These are phyloP conservation scores for Galagoides demidoff DNA, from an alignment of 2,797 vertebrate genomes.

Conservation along the genomic window DNA sequence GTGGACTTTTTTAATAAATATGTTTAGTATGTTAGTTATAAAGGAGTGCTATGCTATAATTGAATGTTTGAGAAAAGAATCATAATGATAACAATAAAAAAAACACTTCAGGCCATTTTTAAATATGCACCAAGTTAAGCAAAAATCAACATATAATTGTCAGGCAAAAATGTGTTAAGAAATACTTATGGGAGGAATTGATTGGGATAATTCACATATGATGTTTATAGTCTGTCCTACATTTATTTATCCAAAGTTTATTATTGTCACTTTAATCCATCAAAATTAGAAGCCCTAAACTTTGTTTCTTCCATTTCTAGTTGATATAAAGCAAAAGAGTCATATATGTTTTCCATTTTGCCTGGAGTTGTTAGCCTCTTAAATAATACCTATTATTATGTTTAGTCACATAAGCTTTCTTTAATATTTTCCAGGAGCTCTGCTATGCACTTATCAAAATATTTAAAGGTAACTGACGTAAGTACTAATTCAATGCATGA, in stretches of 20 bases:
- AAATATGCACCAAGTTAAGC: background rate
- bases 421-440: constrained; percentile 27
- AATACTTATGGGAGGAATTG: background rate
- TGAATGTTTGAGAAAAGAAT: background rate
- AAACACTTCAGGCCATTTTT: background rate
- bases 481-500: constrained; percentile 39
- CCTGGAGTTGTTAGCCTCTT: background rate
- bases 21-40: background rate
- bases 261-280: background rate
- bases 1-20: background rate
- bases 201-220: background rate
- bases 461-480: constrained; percentile 42
- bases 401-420: constrained; percentile 11
- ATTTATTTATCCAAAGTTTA: background rate
- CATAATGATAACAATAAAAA: background rate
- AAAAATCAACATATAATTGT: background rate
- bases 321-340: background rate
- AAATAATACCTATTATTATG: constrained; percentile 30
- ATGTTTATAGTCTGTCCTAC: background rate
- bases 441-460: constrained; percentile 41
- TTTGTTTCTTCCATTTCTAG: background rate
- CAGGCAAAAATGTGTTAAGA: background rate
- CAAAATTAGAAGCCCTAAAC: background rate
- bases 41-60: background rate
- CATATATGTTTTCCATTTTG: background rate